Percentiles rank a stretch among this genome's conserved stretches.
Evolutionary conservation across 2,888 invertebrate species (phyloP).

Genomic region (Cephus nigrinus): DNA sequence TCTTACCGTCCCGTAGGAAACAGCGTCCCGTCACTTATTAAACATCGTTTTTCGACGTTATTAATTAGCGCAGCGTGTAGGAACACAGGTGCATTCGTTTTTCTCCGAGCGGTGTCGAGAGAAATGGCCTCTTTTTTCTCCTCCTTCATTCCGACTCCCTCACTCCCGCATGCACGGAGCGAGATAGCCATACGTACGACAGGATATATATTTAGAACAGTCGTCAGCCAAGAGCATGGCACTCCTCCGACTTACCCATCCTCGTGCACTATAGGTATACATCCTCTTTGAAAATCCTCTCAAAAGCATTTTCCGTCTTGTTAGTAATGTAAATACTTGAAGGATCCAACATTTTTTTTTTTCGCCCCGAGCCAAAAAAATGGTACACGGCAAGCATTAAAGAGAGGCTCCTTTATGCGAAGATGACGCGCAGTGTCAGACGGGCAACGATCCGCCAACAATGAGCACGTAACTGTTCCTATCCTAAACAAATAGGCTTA

Average conservation of each 20-base stretch:
- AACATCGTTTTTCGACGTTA: slow-evolving; percentile 37
- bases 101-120: slow-evolving; percentile 20
- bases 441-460: slow-evolving; percentile 8
- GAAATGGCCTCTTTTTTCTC: slow-evolving; percentile 20
- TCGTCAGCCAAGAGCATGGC: slow-evolving; percentile 20
- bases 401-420: background rate
- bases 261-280: background rate
- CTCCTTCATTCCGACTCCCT: slow-evolving; percentile 6
- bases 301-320: slow-evolving; percentile 25
- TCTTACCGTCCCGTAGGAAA: background rate
- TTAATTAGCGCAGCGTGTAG: slow-evolving; percentile 34
- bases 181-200: slow-evolving; percentile 7
- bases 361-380: background rate
- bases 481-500: slow-evolving; percentile 59
- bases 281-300: background rate
- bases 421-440: background rate
- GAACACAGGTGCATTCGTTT: slow-evolving; percentile 23
- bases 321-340: slow-evolving; percentile 35
- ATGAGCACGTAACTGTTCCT: slow-evolving; percentile 17
- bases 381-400: background rate
- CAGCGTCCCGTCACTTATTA: slow-evolving; percentile 27
- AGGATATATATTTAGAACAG: slow-evolving; percentile 30
- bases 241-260: slow-evolving; percentile 1
- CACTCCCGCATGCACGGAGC: slow-evolving; percentile 17
- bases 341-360: background rate